Evolutionary conservation across 2,797 vertebrate species (phyloP).

Genomic region (Pelodytes ibericus): DNA sequence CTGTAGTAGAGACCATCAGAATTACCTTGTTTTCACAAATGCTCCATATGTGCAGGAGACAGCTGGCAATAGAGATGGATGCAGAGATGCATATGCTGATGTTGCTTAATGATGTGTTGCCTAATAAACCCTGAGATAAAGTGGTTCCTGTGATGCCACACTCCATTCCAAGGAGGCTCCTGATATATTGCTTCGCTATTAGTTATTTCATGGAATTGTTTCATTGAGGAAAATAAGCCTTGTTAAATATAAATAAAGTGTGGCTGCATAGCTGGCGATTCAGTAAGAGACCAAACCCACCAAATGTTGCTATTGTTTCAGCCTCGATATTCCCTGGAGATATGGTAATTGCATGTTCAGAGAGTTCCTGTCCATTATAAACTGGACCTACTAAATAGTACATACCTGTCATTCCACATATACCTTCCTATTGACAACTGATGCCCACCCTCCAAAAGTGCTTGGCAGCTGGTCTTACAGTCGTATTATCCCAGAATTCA

Average conservation of each 20-base stretch:
- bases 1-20: neutral
- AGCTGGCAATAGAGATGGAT: conserved; percentile 49
- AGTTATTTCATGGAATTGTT: neutral
- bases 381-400: too few species aligned
- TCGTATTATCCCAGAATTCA: too few species aligned
- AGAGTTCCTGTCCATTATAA: too few species aligned
- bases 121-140: conserved; percentile 49
- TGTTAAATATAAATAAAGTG: neutral
- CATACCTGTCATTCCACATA: too few species aligned
- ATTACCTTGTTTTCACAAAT: conserved; percentile 31
- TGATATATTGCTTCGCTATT: conserved; percentile 22
- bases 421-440: too few species aligned
- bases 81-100: conserved; percentile 49
- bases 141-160: conserved; percentile 21
- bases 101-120: conserved; percentile 52
- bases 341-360: too few species aligned
- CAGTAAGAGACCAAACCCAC: too few species aligned
- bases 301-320: too few species aligned
- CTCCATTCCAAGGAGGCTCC: conserved; percentile 15
- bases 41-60: conserved; percentile 36
- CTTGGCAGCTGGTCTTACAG: too few species aligned
- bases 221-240: neutral
- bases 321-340: too few species aligned
- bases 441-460: too few species aligned
- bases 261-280: too few species aligned